These are phyloP conservation scores for Oxystoma pomonae DNA, from an alignment of 2,888 invertebrate species.

Conservation along the genomic window DNA sequence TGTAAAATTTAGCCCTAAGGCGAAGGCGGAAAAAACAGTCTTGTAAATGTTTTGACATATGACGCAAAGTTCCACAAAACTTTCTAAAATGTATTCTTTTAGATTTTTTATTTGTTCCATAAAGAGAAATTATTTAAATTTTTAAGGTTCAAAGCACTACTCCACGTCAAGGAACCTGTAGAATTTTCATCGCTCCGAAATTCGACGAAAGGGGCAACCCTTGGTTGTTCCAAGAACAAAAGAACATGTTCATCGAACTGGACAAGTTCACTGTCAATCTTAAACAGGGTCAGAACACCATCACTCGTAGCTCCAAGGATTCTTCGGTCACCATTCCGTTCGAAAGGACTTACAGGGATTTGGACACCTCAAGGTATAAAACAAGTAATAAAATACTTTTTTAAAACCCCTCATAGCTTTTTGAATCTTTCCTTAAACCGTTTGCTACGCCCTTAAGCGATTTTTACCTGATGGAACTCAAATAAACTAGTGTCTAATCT, in stretches of 20 bases:
- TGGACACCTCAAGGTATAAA: constrained; percentile 47
- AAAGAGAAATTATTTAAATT: neutral
- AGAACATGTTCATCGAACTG: constrained; percentile 65
- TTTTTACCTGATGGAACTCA: too few species aligned
- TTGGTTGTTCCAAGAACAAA: constrained; percentile 60
- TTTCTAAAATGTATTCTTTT: neutral
- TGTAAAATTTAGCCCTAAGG: too few species aligned
- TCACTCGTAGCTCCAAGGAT: constrained; percentile 62
- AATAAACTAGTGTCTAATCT: too few species aligned
- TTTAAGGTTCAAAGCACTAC: constrained; percentile 20
- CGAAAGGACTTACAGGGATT: constrained; percentile 72
- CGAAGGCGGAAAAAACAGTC: too few species aligned
- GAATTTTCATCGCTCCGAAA: constrained; percentile 68
- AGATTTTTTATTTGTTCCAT: neutral
- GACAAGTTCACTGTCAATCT: constrained; percentile 65
- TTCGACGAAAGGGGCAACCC: constrained; percentile 61
- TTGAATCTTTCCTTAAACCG: too few species aligned
- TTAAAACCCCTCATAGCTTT: neutral
- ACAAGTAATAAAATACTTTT: neutral
- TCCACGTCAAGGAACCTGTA: constrained; percentile 55
- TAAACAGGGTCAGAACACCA: constrained; percentile 61
- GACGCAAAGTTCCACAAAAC: too few species aligned
- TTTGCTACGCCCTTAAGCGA: too few species aligned
- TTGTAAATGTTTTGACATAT: too few species aligned
- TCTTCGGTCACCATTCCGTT: constrained; percentile 82